Evolutionary conservation across 1,140 invertebrate genomes (phyloP), one percentile per base, ranked within the genome.

Genomic region (Harpegnathos saltator): DNA sequence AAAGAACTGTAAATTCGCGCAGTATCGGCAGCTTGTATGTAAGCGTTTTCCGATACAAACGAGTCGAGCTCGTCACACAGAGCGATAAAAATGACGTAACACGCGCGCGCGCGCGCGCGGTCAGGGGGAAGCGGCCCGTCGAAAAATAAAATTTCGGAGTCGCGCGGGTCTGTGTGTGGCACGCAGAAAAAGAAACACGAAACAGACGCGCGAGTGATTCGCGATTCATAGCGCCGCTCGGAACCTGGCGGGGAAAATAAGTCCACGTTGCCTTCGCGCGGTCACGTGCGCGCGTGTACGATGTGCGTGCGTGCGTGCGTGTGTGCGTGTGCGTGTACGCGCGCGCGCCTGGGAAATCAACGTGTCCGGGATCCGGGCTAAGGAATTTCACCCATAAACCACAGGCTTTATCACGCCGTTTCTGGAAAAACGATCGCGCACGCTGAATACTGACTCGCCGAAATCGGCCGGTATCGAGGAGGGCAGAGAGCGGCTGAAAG

Each of bases 351-450:
- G 0, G 33, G 38, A 69, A 75, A 50, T 85, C 63, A 74, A 54
- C 19, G 61, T 56, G 24, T 84, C 54, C 59, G 7, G 66, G 63
- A 54, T 69, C 33, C 33, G 26, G 0, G 56, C n/a, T 52, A 66
- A 75, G 44, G 84, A 83, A 87, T 87, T 83, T 85, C 38, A 12
- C 71, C 84, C 65, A 85, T 87, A 87, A 85, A 82, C 85, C 78
- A 85, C 84, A 62, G 66, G 84, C 71, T 85, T 87, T 87, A 85
- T 87, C 85, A 59, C 71, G 58, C 17, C 48, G 71, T 83, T 82
- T 82, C 26, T 61, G 38, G 72, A 59, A 77, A 85, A 74, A 65
- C 71, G 85, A 77, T 83, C 56, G 78, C 58, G 85, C 66, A 66
- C 63, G 62, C 22, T 82, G 85, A 87, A 87, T 87, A 87, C 84